Conservation (phyloP, 2,797 vertebrate genomes). For the Tokudaia muenninki region DNA sequence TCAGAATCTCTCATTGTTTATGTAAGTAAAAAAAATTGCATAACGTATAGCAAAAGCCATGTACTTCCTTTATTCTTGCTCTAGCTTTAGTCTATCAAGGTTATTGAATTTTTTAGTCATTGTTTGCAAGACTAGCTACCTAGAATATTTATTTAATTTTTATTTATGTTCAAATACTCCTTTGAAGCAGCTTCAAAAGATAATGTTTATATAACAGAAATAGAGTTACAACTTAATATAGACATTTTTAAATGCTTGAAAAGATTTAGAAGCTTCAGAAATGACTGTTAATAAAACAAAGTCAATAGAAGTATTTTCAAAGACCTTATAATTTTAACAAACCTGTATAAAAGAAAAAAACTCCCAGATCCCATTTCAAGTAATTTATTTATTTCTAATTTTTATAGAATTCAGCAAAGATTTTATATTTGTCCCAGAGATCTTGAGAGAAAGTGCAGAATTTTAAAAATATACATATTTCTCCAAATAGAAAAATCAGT, state of each 20-base stretch:
- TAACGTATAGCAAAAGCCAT: background rate
- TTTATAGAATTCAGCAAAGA: conserved; percentile 1
- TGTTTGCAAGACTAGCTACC: background rate
- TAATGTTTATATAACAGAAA: background rate
- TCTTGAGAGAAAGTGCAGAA: background rate
- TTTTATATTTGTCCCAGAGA: background rate
- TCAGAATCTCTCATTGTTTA: background rate
- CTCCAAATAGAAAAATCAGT: background rate
- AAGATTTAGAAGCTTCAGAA: background rate
- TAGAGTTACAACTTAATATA: background rate
- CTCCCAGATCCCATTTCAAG: background rate
- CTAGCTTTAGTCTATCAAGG: background rate
- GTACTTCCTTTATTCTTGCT: background rate
- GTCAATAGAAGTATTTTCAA: background rate
- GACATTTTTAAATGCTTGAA: background rate
- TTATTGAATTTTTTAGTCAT: background rate
- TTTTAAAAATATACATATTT: background rate
- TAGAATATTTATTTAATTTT: background rate
- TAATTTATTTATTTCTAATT: background rate
- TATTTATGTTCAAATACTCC: background rate
- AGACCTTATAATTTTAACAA: conserved; percentile 41
- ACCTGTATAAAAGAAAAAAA: background rate
- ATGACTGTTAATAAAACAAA: conserved; percentile 33
- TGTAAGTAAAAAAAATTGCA: background rate
- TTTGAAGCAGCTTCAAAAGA: background rate